phyloP scores from a whole-genome alignment of 2,888 invertebrate species.

The Chorisops tibialis region DNA sequence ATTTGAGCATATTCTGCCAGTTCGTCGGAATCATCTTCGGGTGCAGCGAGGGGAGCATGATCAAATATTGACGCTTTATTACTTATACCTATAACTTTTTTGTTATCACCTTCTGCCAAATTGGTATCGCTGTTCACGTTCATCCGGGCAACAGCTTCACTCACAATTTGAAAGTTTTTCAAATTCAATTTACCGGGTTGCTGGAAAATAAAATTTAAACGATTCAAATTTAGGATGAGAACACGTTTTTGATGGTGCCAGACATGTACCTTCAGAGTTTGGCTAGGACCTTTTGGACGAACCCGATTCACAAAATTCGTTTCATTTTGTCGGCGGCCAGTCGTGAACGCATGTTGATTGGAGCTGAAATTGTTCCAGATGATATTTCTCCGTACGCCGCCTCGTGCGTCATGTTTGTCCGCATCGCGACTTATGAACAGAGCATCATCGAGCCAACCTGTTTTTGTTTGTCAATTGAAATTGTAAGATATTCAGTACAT shows the following conservation, averaged over 20 bases:
- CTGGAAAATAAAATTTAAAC: conserved; percentile 47
- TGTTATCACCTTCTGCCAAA: conserved; percentile 46
- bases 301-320: conserved; percentile 54
- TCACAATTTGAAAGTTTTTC: conserved; percentile 84
- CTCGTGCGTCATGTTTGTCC: conserved; percentile 46
- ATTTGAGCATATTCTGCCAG: conserved; percentile 71
- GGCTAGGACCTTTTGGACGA: conserved; percentile 66
- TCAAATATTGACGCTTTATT: conserved; percentile 54
- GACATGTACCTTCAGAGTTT: conserved; percentile 60
- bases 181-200: conserved; percentile 88
- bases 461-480: conserved; percentile 22
- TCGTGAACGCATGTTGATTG: conserved; percentile 65
- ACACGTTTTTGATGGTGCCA: not conserved
- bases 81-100: conserved; percentile 43
- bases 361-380: conserved; percentile 63
- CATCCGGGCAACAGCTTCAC: conserved; percentile 75
- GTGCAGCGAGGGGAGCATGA: conserved; percentile 71
- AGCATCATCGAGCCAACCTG: conserved; percentile 58
- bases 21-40: conserved; percentile 67
- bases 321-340: conserved; percentile 62
- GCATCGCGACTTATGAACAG: conserved; percentile 50
- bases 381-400: conserved; percentile 48
- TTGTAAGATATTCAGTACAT: not conserved
- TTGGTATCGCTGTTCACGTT: conserved; percentile 59
- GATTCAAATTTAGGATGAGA: not conserved